Base-by-base conservation (phyloP, 1,140 invertebrate species). In the Atta cephalotes region DNA sequence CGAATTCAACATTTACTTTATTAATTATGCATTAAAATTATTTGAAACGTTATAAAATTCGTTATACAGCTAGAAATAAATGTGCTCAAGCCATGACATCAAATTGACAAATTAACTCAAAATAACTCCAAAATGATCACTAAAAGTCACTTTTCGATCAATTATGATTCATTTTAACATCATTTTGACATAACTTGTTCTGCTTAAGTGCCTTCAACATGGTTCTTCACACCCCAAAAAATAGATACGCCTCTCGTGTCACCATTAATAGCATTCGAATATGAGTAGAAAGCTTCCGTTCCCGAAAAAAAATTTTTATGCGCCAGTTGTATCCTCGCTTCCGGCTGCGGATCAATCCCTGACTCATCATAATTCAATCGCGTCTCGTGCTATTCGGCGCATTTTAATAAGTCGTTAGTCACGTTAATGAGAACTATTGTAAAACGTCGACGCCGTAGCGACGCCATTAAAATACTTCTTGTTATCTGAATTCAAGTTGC, bases 291-390 rank as follows among this genome's bases (percentile, higher is more conserved):
- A 49, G 65, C 76, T 86, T 80, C 74, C 76, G 74, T 81, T 58
- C 25, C 14, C 25, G 28, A 28, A 78, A 66, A 65, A 3, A 62
- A 86, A 81, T 81, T 86, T 65, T 86, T 86, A 86, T 86, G 85
- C 84, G 63, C 49, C 49, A 16, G 62, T 66, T 49, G 53, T 53
- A 60, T 45, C 25, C 51, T 58, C 58, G 65, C 25, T 86, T 86
- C 85, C 85, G 63, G 53, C 39, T 39, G 39, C 14, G 76, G 28
- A 66, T 49, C 56, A 25, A 70, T 1, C 6, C 28, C 39, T 63
- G 60, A 65, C 25, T 25, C 25, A 25, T 79, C 76, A 53, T 16
- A 66, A 66, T 79, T 85, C 82, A 79, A 85, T 79, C 82, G 74
- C 63, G 63, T 35, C 49, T 31, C 60, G 60, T 21, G 28, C 31